Conservation (phyloP, 1,140 invertebrate genomes). For the Camponotus pennsylvanicus region DNA sequence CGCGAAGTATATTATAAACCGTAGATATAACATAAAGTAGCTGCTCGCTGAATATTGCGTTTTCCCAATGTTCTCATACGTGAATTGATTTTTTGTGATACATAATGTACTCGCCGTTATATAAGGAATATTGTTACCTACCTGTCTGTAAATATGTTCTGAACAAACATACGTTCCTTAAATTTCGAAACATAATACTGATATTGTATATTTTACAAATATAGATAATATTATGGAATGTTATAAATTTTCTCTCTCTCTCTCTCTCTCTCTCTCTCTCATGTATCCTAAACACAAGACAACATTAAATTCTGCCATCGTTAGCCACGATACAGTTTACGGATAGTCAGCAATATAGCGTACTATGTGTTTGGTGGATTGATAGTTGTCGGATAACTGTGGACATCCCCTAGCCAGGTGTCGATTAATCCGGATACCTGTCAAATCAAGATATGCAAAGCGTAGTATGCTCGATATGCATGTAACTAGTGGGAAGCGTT, state of each 20-base stretch:
- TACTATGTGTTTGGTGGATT: constrained; percentile 26
- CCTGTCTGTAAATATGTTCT: not conserved
- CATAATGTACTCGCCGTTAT: not conserved
- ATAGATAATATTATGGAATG: not conserved
- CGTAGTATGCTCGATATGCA: constrained; percentile 54
- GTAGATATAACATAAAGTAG: not conserved
- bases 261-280: too few species aligned
- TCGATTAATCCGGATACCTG: constrained; percentile 62
- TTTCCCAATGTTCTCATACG: not conserved
- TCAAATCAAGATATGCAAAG: constrained; percentile 66
- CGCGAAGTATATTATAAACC: constrained; percentile 27
- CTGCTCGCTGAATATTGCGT: not conserved
- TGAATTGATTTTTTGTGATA: constrained; percentile 16
- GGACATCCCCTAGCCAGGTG: constrained; percentile 50
- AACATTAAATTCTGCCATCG: not conserved
- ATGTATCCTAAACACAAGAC: not conserved
- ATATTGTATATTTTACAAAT: not conserved
- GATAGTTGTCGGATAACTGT: constrained; percentile 54
- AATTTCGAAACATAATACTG: too few species aligned
- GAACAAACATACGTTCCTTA: not conserved
- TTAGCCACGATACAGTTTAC: not conserved
- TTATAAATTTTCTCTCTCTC: too few species aligned
- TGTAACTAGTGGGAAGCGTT: constrained; percentile 57
- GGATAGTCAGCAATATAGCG: constrained; percentile 1
- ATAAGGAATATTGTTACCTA: not conserved